A percentile compares a stretch with the other conserved stretches of the same genome.
phyloP scores from a whole-genome alignment of 2,113 vertebrate genomes.

The Rhabdomys dilectus region DNA sequence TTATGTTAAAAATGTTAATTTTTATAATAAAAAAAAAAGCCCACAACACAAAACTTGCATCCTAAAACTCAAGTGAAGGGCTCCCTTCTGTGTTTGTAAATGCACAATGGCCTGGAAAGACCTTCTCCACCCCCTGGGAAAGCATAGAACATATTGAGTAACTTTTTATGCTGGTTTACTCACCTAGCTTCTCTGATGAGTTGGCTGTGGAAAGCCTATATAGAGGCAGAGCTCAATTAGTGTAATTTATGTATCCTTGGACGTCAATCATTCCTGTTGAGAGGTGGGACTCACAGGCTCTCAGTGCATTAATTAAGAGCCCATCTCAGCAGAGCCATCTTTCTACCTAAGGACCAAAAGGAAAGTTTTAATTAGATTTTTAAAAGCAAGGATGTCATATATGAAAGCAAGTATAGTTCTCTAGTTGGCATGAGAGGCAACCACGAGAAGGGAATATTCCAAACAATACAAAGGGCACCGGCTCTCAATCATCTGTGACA shows the following conservation, averaged over 20 bases:
- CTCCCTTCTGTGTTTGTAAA: conserved; percentile 59
- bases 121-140: conserved; percentile 64
- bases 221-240: conserved; percentile 89
- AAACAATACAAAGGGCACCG: conserved; percentile 62
- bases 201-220: conserved; percentile 78
- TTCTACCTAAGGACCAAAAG: conserved; percentile 90
- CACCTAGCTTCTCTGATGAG: conserved; percentile 90
- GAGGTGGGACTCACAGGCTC: conserved; percentile 89
- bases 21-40: conserved; percentile 59
- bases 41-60: conserved; percentile 48
- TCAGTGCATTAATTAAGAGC: conserved; percentile 91
- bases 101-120: conserved; percentile 69
- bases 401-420: conserved; percentile 83
- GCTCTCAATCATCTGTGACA: conserved; percentile 57
- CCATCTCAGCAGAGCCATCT: conserved; percentile 89
- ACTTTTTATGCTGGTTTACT: conserved; percentile 82
- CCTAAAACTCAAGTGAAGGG: conserved; percentile 67
- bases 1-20: conserved; percentile 73
- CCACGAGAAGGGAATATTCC: conserved; percentile 66
- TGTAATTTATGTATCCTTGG: conserved; percentile 89
- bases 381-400: conserved; percentile 86
- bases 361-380: conserved; percentile 87
- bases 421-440: conserved; percentile 74
- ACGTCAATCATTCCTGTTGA: conserved; percentile 89
- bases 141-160: conserved; percentile 76